Conservation (phyloP, 2,113 vertebrate genomes). For the Callaeas wilsoni region DNA sequence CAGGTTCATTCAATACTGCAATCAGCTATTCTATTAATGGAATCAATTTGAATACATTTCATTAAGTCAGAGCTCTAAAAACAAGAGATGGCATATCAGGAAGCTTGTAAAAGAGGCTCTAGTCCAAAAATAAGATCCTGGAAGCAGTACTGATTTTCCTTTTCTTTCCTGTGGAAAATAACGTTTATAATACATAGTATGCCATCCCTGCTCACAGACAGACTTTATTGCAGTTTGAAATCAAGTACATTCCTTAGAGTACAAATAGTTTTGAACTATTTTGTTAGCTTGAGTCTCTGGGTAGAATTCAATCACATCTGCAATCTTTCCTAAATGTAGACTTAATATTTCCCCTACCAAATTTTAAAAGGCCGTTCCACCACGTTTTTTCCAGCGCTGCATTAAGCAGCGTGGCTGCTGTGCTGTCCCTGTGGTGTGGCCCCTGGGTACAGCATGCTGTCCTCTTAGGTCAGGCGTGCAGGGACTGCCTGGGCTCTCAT, state of each 20-base stretch:
- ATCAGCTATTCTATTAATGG: slow-evolving; percentile 46
- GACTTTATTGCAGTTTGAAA: background rate
- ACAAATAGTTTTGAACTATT: background rate
- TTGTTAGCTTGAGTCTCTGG: background rate
- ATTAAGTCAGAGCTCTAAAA: slow-evolving; percentile 7
- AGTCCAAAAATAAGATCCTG: background rate
- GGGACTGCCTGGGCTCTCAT: background rate
- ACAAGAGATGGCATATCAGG: background rate
- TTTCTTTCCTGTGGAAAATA: background rate
- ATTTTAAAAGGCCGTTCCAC: background rate
- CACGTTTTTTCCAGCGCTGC: background rate
- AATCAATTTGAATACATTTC: slow-evolving; percentile 42
- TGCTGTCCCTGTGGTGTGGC: background rate
- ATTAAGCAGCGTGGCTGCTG: background rate
- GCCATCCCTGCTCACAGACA: background rate
- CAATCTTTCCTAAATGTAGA: background rate
- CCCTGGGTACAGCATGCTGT: background rate
- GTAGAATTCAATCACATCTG: background rate
- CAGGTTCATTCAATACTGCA: slow-evolving; percentile 37
- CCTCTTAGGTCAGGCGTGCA: background rate
- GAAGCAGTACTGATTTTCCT: background rate
- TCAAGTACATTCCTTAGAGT: background rate
- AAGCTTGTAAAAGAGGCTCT: background rate
- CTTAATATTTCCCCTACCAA: background rate
- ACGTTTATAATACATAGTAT: background rate